Conservation (phyloP, 2,888 invertebrate genomes). For the Schizaphis graminum region DNA sequence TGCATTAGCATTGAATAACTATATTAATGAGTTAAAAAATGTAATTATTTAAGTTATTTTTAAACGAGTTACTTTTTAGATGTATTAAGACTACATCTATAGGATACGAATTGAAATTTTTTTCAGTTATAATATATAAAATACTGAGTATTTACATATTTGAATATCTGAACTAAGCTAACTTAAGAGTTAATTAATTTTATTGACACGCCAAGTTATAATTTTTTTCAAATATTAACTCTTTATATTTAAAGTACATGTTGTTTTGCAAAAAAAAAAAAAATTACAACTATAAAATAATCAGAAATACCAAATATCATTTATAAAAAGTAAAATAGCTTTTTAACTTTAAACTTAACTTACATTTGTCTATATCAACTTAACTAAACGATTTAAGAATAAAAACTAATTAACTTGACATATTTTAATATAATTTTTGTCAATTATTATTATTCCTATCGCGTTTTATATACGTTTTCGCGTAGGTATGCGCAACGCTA, state of each 20-base stretch:
- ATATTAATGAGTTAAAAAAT: neutral
- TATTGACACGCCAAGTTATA: neutral
- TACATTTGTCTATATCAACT: neutral
- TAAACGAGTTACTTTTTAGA: neutral
- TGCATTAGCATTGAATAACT: too few relatives aligned
- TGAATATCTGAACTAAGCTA: neutral
- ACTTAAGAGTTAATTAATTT: neutral
- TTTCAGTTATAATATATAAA: too few relatives aligned
- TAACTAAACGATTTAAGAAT: neutral
- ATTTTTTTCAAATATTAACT: neutral
- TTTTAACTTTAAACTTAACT: neutral
- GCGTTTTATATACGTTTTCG: neutral
- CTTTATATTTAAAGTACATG: accelerated
- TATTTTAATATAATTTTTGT: too few relatives aligned
- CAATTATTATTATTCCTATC: neutral
- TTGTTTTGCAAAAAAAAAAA: neutral
- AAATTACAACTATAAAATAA: too few relatives aligned
- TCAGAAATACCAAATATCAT: neutral
- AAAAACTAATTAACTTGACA: too few relatives aligned
- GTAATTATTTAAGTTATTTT: neutral
- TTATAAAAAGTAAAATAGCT: neutral
- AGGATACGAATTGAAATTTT: too few relatives aligned
- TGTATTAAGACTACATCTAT: too few relatives aligned
- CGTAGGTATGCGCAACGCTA: conserved; percentile 90
- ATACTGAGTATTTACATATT: too few relatives aligned